Conservation (phyloP, 2,888 invertebrate species). For the Protophormia terraenovae region DNA sequence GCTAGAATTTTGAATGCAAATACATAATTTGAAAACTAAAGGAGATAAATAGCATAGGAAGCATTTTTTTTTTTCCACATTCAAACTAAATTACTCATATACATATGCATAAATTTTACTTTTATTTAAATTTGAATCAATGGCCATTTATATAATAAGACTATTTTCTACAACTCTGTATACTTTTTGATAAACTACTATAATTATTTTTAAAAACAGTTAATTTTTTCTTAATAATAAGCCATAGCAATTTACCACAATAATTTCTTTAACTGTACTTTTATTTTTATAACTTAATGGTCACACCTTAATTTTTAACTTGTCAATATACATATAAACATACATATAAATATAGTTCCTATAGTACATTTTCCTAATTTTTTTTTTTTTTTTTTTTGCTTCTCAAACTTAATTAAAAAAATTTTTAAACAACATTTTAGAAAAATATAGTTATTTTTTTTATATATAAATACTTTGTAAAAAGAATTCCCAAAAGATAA, state of each 20-base stretch:
- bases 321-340: too few species aligned
- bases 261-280: not conserved
- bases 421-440: not conserved
- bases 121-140: too few species aligned
- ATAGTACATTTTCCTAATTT: conserved; percentile 17
- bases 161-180: not conserved
- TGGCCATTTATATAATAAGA: not conserved
- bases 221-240: not conserved
- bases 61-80: too few species aligned
- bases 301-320: conserved; percentile 17
- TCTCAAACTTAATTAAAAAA: not conserved
- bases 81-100: too few species aligned
- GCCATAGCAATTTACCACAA: not conserved
- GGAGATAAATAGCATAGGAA: too few species aligned
- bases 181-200: not conserved
- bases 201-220: not conserved
- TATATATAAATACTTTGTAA: too few species aligned
- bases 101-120: too few species aligned
- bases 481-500: conserved; percentile 1
- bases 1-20: too few species aligned
- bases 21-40: too few species aligned
- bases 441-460: not conserved
- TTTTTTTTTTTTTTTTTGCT: too few species aligned
- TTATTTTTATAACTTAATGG: not conserved
- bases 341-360: conserved; percentile 56